Percentiles rank a stretch among this genome's conserved stretches.
Evolutionary conservation across 1,140 invertebrate species (phyloP).

Genomic region (Ptiloglossa arizonensis): DNA sequence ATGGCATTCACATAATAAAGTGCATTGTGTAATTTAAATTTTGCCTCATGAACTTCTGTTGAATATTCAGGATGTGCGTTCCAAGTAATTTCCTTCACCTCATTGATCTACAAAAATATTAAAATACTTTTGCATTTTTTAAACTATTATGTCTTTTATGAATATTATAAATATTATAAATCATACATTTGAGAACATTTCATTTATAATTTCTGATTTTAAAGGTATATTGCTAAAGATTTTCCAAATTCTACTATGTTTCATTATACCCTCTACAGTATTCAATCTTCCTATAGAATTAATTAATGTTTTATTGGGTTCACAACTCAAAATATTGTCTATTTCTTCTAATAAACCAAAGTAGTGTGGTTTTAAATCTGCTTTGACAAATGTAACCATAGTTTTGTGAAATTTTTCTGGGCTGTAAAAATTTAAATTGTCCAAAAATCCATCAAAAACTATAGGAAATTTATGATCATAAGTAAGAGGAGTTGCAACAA

Average conservation of each 20-base stretch:
- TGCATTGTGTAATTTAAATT: constrained; percentile 83
- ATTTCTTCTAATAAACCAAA: constrained; percentile 79
- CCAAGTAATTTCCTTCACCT: constrained; percentile 79
- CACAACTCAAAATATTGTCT: constrained; percentile 81
- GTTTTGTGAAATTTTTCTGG: constrained; percentile 82
- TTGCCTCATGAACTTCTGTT: constrained; percentile 73
- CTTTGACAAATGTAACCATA: constrained; percentile 84
- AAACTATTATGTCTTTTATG: constrained; percentile 15
- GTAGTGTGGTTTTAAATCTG: constrained; percentile 78
- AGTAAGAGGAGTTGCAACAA: constrained; percentile 84
- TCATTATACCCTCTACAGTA: constrained; percentile 74
- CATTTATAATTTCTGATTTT: constrained; percentile 76
- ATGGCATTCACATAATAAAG: constrained; percentile 87
- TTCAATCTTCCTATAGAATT: constrained; percentile 77
- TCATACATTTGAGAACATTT: constrained; percentile 82
- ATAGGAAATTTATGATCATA: constrained; percentile 74
- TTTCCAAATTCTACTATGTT: constrained; percentile 82
- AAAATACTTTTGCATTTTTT: constrained; percentile 66
- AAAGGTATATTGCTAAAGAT: constrained; percentile 83
- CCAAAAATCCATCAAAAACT: constrained; percentile 73
- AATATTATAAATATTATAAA: constrained; percentile 14
- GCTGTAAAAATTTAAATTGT: constrained; percentile 63
- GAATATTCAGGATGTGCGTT: constrained; percentile 86
- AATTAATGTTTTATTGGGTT: constrained; percentile 76
- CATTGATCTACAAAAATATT: constrained; percentile 61